Evolutionary conservation across 2,888 invertebrate genomes (phyloP), one percentile per base, ranked within the genome.

Genomic region (Esperia sulphurella): DNA sequence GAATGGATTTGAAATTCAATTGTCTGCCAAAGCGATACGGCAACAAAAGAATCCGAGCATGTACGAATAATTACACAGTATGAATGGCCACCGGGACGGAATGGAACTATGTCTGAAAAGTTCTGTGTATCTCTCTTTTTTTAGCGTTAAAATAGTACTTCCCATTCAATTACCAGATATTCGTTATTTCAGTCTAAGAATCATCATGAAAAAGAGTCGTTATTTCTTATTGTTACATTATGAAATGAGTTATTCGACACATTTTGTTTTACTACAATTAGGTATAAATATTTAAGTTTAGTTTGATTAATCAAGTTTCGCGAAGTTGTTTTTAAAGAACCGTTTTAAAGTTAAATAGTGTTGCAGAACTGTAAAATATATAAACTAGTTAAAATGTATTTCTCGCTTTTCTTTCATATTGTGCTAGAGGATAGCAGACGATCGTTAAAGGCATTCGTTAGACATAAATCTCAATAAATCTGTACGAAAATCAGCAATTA

Each of bases 11-110:
- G 59, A 73, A 75, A 75, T 76, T 75, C 73, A 76, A 79, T 81
- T 79, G 75, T 79, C 74, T 76, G 65, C 68, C 55, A 65, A 72
- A 73, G 68, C 63, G 59, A 58, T 59, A 57, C 58, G 65, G 69
- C 65, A 70, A 77, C 73, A 75, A 83, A 77, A 67, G 71, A 75
- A 70, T 67, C 58, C 52, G 69, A 67, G 74, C 76, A 76, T 79
- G 71, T 78, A n/a, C n/a, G n/a, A n/a, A n/a, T n/a, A 80, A 82
- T 81, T 83, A 82, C 78, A 43, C 57, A 59, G 61, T 65, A 71
- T 69, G 73, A 78, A 79, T 71, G 62, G 65, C 55, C 59, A 61
- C 60, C 55, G 53, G 61, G 75, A 75, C 74, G 66, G 60, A 69
- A 73, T 69, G 71, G 21, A 21, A 21, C 21, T 21, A 68, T 58